Evolutionary conservation across 2,113 vertebrate genomes (phyloP).

Genomic region (Plestiodon gilberti): DNA sequence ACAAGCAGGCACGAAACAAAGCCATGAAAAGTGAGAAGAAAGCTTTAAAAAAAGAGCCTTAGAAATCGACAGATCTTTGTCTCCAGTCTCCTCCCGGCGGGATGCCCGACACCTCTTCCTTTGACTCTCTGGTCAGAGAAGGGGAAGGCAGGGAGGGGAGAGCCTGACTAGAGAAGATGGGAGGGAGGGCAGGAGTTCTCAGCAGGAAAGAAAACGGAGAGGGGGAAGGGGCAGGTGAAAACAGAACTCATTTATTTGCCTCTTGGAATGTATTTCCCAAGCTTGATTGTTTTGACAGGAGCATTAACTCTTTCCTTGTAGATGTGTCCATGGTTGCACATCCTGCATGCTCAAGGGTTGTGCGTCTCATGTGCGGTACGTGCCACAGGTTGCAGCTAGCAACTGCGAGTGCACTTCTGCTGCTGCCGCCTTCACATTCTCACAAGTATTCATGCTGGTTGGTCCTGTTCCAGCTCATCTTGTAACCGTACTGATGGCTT

Average conservation of each 20-base stretch:
- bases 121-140: slow-evolving; percentile 38
- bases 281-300: background rate
- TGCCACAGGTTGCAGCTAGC: no score
- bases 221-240: background rate
- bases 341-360: background rate
- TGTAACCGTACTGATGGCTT: no score
- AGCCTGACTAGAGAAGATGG: background rate
- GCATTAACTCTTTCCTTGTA: background rate
- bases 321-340: background rate
- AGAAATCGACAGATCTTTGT: slow-evolving; percentile 55
- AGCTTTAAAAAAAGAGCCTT: slow-evolving; percentile 41
- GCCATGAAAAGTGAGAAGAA: slow-evolving; percentile 24
- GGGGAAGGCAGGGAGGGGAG: background rate
- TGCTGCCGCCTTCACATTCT: background rate
- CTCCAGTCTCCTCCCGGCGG: slow-evolving; percentile 53
- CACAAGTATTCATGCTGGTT: background rate
- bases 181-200: background rate
- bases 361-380: background rate
- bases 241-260: background rate
- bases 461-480: background rate
- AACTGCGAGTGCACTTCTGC: background rate
- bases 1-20: slow-evolving; percentile 45
- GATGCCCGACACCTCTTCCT: slow-evolving; percentile 22
- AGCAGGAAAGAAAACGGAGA: background rate
- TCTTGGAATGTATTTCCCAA: background rate